Evolutionary conservation across 1,140 invertebrate species (phyloP), one percentile per base, ranked within the genome.

Genomic region (Hermetia illucens): DNA sequence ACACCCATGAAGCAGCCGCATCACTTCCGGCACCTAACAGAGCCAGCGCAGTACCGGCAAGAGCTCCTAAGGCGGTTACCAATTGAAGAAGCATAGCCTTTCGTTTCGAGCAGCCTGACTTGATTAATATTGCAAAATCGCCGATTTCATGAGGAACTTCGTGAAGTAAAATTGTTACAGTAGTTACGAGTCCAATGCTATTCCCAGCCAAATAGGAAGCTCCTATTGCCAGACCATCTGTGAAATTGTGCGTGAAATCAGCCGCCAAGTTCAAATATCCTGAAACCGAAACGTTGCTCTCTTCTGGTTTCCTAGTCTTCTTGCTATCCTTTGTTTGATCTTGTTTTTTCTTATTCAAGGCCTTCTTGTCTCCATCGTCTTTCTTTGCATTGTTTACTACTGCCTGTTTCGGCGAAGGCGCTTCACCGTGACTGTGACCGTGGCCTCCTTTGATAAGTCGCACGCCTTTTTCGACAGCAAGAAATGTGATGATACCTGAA

Each of bases 91-190:
- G 79, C 18, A 90, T 90, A 10, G 93, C 93, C 47, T 90, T 81
- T 77, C 86, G 91, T 41, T 83, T 66, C 18, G 78, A 81, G 64
- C 96, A 96, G 1, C 93, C 86, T 24, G 83, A 84, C 51, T 75
- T 82, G n/a, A 98, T 68, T 9, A 98, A 63, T 49, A 98, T 96
- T 3, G 91, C 93, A 63, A 96, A 97, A 61, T 98, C 93, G 0
- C 90, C 92, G 33, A 98, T 82, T 61, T 98, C 94, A 54, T 98
- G 94, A 0, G 94, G 94, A 38, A 98, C 88, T 65, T 97, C 92
- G 53, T 97, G 93, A 19, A 93, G 68, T 53, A 64, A 36, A 31
- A 97, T 97, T 21, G 92, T 91, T 41, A 92, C 76, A 0, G 92
- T 96, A 5, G 92, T 96, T 0, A 96, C 64, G 8, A 84, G 53